A percentile compares a stretch with the other conserved stretches of the same genome.
These are phyloP conservation scores for Perognathus longimembris DNA, from an alignment of 2,113 vertebrate genomes.

Conservation along the genomic window DNA sequence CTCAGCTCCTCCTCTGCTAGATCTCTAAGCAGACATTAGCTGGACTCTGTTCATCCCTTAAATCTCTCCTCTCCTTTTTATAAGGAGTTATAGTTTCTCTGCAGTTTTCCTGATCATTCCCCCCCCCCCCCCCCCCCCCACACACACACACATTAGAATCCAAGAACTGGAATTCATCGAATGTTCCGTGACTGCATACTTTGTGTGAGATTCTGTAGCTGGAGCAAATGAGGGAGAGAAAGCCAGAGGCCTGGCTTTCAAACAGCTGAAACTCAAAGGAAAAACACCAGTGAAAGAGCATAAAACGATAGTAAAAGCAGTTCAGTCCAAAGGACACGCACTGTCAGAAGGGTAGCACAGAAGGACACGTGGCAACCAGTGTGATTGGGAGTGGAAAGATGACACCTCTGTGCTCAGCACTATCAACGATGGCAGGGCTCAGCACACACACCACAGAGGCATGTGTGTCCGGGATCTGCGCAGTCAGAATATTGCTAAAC, in stretches of 20 bases:
- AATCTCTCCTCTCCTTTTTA: neutral
- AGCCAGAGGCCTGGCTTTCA: neutral
- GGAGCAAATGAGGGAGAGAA: neutral
- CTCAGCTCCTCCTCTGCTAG: neutral
- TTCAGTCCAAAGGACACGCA: fast-evolving
- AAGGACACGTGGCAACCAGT: neutral
- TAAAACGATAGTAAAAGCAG: fast-evolving
- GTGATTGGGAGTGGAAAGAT: neutral
- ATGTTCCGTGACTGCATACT: neutral
- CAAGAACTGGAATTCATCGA: neutral
- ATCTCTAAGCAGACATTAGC: neutral
- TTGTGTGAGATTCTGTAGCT: neutral
- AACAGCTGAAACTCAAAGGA: constrained; percentile 45
- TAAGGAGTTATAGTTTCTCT: constrained; percentile 30
- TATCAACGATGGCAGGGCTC: neutral
- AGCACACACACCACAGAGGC: neutral
- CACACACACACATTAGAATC: neutral
- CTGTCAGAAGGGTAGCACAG: neutral
- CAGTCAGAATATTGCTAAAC: neutral
- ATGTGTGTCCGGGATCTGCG: neutral
- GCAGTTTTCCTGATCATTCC: neutral
- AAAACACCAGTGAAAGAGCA: neutral
- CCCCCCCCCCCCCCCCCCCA: fast-evolving
- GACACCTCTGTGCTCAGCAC: neutral
- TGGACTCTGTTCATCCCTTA: neutral